Percentiles rank a stretch among this genome's conserved stretches.
Evolutionary conservation across 1,140 invertebrate genomes (phyloP).

Genomic region (Oncopodura yosiiana): DNA sequence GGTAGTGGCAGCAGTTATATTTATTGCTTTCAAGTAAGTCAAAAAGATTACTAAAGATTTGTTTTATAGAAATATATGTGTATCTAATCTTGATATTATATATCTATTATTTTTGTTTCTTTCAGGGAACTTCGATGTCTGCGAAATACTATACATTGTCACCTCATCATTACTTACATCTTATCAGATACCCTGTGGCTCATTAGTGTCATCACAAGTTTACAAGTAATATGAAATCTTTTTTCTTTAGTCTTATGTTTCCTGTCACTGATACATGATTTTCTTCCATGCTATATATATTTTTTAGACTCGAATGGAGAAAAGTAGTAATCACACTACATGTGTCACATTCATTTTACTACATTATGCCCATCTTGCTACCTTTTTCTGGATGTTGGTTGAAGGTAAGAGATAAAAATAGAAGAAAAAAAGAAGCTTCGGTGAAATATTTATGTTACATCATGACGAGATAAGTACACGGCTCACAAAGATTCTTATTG

Average conservation of each 20-base stretch:
- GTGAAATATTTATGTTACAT: too few relatives aligned
- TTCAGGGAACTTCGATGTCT: conserved; percentile 80
- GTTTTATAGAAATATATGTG: neutral
- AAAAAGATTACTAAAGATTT: neutral
- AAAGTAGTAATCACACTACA: conserved; percentile 49
- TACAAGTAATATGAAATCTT: neutral
- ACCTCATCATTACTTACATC: conserved; percentile 75
- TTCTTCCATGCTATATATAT: neutral
- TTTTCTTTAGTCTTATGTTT: conserved; percentile 2
- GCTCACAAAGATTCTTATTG: too few relatives aligned
- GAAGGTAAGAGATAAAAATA: conserved; percentile 60
- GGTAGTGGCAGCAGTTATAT: conserved; percentile 63
- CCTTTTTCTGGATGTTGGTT: conserved; percentile 97
- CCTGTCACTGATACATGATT: neutral
- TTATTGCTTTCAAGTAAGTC: conserved; percentile 73
- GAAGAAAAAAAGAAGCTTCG: too few relatives aligned
- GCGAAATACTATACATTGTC: conserved; percentile 81
- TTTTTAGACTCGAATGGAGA: conserved; percentile 45
- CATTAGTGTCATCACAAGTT: conserved; percentile 40
- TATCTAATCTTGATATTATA: neutral
- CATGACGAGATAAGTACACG: too few relatives aligned
- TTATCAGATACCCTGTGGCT: conserved; percentile 71
- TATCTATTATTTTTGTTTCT: conserved; percentile 39
- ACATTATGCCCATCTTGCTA: conserved; percentile 83
- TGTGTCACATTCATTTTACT: conserved; percentile 59